Percentiles rank a stretch among this genome's conserved stretches.
These are phyloP conservation scores for Eciton burchellii DNA, from an alignment of 1,140 invertebrate genomes.

Conservation along the genomic window DNA sequence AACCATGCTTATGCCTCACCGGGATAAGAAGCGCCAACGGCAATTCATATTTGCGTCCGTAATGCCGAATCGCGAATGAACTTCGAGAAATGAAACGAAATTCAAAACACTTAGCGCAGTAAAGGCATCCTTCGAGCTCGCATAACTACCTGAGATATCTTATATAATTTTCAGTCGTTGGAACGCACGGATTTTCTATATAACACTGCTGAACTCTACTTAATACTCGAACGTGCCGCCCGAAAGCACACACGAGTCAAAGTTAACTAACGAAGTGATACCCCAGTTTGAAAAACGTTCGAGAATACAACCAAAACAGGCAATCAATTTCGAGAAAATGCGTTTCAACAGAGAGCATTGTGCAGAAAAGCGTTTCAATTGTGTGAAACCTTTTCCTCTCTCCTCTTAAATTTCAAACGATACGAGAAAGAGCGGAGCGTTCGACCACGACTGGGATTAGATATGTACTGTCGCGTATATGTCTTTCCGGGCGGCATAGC, in stretches of 20 bases:
- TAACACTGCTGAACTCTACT: slow-evolving; percentile 55
- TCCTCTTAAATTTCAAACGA: neutral
- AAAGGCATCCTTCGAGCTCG: slow-evolving; percentile 64
- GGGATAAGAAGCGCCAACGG: slow-evolving; percentile 17
- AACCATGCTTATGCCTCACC: slow-evolving; percentile 44
- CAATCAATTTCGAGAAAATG: neutral
- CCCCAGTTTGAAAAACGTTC: slow-evolving; percentile 28
- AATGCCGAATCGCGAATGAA: slow-evolving; percentile 16
- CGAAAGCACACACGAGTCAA: slow-evolving; percentile 40
- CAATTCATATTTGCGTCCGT: slow-evolving; percentile 8
- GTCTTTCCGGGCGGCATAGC: slow-evolving; percentile 42
- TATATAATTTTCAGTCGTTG: slow-evolving; percentile 73
- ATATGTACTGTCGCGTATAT: slow-evolving; percentile 53
- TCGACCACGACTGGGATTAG: slow-evolving; percentile 33
- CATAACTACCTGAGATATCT: slow-evolving; percentile 72
- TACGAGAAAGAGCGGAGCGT: neutral
- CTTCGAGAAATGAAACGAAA: slow-evolving; percentile 13
- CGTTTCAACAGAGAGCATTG: slow-evolving; percentile 4
- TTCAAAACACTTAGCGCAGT: slow-evolving; percentile 42
- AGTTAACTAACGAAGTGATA: slow-evolving; percentile 45
- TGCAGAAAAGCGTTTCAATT: slow-evolving; percentile 9
- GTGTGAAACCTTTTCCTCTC: neutral
- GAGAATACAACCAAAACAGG: neutral
- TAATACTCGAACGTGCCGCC: slow-evolving; percentile 57
- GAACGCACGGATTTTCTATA: slow-evolving; percentile 58